phyloP scores from a whole-genome alignment of 2,113 vertebrate species.

The Mola mola region DNA sequence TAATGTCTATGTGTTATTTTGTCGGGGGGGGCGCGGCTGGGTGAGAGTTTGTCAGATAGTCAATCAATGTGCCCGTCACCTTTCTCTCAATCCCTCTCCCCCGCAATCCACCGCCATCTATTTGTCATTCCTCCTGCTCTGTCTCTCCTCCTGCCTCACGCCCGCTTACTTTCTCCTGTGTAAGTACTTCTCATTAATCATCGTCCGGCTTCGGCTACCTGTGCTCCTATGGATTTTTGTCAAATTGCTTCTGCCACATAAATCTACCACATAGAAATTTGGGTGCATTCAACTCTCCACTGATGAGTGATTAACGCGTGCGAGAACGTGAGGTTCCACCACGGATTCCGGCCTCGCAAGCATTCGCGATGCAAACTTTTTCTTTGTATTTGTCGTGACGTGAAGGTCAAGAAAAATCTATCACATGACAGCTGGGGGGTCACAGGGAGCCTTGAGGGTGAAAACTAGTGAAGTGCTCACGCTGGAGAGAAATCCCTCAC shows the following conservation, averaged over 20 bases:
- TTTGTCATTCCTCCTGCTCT: constrained; percentile 63
- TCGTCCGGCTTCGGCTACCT: constrained; percentile 33
- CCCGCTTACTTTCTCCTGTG: constrained; percentile 65
- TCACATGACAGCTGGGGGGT: constrained; percentile 43
- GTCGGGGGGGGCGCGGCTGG: constrained; percentile 9
- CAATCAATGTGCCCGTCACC: constrained; percentile 50
- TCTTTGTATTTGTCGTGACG: background rate
- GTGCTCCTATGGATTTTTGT: constrained; percentile 73
- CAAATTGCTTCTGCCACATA: constrained; percentile 75
- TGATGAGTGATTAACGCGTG: constrained; percentile 66
- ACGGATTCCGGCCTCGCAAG: constrained; percentile 20
- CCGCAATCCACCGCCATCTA: constrained; percentile 48
- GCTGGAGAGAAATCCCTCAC: constrained; percentile 43
- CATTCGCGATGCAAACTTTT: constrained; percentile 6
- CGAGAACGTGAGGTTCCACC: constrained; percentile 34
- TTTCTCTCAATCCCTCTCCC: constrained; percentile 49
- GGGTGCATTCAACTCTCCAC: constrained; percentile 62
- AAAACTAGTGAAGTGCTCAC: constrained; percentile 54
- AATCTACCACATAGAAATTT: constrained; percentile 71
- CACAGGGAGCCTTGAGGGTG: constrained; percentile 47
- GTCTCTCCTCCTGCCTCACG: constrained; percentile 44
- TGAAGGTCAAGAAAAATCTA: constrained; percentile 50
- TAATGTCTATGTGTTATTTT: constrained; percentile 22
- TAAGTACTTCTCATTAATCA: constrained; percentile 73
- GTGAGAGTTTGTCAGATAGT: constrained; percentile 34